Base-by-base conservation (phyloP, 1,140 invertebrate genomes). In the Steinernema feltiae region DNA sequence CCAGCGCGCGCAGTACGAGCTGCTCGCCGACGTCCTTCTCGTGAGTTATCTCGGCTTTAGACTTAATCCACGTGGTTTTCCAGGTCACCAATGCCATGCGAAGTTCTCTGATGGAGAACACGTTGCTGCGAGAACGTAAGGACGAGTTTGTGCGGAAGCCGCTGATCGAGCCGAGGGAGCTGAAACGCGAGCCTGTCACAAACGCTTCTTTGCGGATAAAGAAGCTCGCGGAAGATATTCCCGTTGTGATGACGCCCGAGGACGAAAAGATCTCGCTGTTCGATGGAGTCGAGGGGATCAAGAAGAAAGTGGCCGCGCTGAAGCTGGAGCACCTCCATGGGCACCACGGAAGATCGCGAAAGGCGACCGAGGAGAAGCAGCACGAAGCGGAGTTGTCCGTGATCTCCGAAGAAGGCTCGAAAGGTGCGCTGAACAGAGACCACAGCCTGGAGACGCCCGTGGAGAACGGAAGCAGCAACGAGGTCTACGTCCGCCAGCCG, bases 1-100 rank as follows among this genome's bases (percentile, higher is more conserved):
- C 78, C 82, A 85, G 53, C 76, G 84, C 32, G 81, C 85, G 12
- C 78, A 80, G 46, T 84, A 82, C 48, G 84, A 85, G 63, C 81
- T 85, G 63, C 46, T 83, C 18, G 69, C 83, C 7, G 83, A 85
- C 75, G 81, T 86, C 30, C 69, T 86, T 27, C 69, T 85, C 71
- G 83, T 86, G 1, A 78, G 72, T n/a, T 75, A 31, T 53, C 48
- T 31, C 27, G n/a, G n/a, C 27, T n/a, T 18, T 24, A n/a, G 27
- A 21, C 17, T 71, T 18, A 30, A 76, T 48, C 35, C 2, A 7
- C 12, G 0, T 27, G 27, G 15, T 63, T 78, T 46, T 78, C 30
- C 70, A 78, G 77, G 76, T 79, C 7, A 78, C 79, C 21, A 80
- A 80, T 24, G 79, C 79, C 24, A 78, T 80, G 24, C 46, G 77